Base-by-base conservation (phyloP, 2,113 vertebrate genomes). In the Panthera leo region DNA sequence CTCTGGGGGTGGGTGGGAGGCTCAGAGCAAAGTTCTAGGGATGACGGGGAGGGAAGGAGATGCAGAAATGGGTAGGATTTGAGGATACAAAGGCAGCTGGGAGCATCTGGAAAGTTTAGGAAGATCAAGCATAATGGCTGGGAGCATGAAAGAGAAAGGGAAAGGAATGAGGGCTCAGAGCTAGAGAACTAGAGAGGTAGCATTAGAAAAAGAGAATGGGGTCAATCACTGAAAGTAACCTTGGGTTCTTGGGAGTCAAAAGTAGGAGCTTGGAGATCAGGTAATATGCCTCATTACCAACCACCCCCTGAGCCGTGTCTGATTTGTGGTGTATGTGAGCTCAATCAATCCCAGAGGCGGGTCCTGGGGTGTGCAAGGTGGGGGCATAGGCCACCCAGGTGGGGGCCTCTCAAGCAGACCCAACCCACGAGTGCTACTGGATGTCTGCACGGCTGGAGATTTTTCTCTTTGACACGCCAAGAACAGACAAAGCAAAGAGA, bases 291-390 rank as follows among this genome's bases (percentile, higher is more conserved):
- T 48, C 5, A n/a, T 23, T n/a, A 48, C 79, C 31, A 11, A 2
- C 34, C 7, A 7, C 4, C 6, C 16, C 10, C 8, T 1, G 0
- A 0, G 7, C 14, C 25, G 1, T 1, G 7, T 51, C 65, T 95
- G 67, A 51, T 5, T 36, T 9, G 5, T 0, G 7, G 1, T 1
- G 55, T 51, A 23, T 94, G 36, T 53, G 51, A 3, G 13, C 36
- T 91, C 70, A 18, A 42, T 91, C 70, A 18, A 48, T 94, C 63
- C 53, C 48, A 29, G 45, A 87, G 29, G 65, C 0, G 21, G 19
- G 29, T 34, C 31, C 85, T 39, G 34, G 61, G 67, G 13, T 31
- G 39, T 70, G 58, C 71, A 31, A 9, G 16, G 31, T 34, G 39
- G 31, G 27, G 0, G 7, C 68, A 79, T 3, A 55, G 71, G 86